Evolutionary conservation across 2,888 invertebrate genomes (phyloP).

Genomic region (Thysanoteuthis rhombus): DNA sequence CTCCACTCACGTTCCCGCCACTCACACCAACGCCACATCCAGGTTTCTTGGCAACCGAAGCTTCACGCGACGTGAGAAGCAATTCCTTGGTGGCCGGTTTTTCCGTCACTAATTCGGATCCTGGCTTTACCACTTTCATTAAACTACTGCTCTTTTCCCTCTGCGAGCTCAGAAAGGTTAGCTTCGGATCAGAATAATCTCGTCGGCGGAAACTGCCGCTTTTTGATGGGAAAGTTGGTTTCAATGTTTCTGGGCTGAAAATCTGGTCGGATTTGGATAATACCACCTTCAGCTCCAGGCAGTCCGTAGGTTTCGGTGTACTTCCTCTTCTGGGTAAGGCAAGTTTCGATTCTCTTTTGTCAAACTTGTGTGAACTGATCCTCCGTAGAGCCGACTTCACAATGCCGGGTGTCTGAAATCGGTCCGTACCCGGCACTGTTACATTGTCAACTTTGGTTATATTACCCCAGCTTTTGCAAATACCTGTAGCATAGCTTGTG

Average conservation of each 20-base stretch:
- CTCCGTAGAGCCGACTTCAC: constrained; percentile 20
- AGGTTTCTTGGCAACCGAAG: not conserved
- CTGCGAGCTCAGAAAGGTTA: not conserved
- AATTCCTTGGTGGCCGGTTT: not conserved
- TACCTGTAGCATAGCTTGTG: constrained; percentile 19
- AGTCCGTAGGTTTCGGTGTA: constrained; percentile 16
- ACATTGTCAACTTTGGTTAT: constrained; percentile 26
- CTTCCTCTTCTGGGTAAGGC: constrained; percentile 29
- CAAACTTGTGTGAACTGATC: constrained; percentile 23
- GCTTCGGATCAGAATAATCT: not conserved
- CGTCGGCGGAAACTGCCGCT: constrained; percentile 18
- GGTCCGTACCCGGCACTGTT: not conserved
- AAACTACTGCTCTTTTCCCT: not conserved
- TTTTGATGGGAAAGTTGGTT: not conserved
- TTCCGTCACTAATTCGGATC: not conserved
- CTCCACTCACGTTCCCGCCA: not conserved
- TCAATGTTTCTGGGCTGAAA: not conserved
- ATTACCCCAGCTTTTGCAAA: constrained; percentile 27
- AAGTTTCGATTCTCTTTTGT: constrained; percentile 26
- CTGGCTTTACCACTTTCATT: not conserved
- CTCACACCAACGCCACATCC: not conserved
- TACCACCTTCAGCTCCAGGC: constrained; percentile 26
- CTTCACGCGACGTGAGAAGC: not conserved
- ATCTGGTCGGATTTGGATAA: constrained; percentile 24
- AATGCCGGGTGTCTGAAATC: constrained; percentile 1